Conservation (phyloP, 2,888 invertebrate genomes). For the Zaprionus lineosus region DNA sequence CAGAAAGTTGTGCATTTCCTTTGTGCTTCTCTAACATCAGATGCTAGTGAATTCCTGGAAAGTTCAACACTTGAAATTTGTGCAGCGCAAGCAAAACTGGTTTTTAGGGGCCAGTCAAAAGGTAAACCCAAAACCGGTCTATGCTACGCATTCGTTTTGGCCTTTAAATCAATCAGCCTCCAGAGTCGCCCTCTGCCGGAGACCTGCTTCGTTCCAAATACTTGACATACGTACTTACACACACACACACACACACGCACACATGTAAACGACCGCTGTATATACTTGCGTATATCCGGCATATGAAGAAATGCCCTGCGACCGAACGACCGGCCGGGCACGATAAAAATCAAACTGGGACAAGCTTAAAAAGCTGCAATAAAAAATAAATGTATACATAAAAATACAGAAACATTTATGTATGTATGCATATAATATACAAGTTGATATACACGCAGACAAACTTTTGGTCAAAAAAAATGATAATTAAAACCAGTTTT, state of each 20-base stretch:
- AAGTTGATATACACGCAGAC: constrained; percentile 7
- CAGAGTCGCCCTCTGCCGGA: constrained; percentile 43
- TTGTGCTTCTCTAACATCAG: constrained; percentile 29
- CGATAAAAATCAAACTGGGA: constrained; percentile 71
- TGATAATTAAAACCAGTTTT: constrained; percentile 72
- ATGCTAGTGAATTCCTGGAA: constrained; percentile 64
- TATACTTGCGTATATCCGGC: constrained; percentile 46
- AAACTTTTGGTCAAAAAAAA: constrained; percentile 29
- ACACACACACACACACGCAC: not conserved
- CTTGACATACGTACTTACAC: not conserved
- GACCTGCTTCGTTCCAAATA: constrained; percentile 25
- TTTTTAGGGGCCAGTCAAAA: constrained; percentile 49
- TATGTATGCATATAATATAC: constrained; percentile 1
- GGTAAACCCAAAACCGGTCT: constrained; percentile 57
- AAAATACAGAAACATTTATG: not conserved
- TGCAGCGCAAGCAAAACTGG: constrained; percentile 55
- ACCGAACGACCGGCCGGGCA: no score
- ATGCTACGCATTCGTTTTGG: constrained; percentile 34
- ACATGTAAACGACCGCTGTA: no score
- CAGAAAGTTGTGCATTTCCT: constrained; percentile 27
- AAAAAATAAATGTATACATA: constrained; percentile 35
- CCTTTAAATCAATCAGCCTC: constrained; percentile 65
- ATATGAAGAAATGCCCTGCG: constrained; percentile 65
- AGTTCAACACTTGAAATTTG: constrained; percentile 70
- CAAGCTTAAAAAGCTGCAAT: constrained; percentile 56